A percentile compares a stretch with the other conserved stretches of the same genome.
These are phyloP conservation scores for Varanus komodoensis DNA, from an alignment of 2,113 vertebrate genomes.

Conservation along the genomic window DNA sequence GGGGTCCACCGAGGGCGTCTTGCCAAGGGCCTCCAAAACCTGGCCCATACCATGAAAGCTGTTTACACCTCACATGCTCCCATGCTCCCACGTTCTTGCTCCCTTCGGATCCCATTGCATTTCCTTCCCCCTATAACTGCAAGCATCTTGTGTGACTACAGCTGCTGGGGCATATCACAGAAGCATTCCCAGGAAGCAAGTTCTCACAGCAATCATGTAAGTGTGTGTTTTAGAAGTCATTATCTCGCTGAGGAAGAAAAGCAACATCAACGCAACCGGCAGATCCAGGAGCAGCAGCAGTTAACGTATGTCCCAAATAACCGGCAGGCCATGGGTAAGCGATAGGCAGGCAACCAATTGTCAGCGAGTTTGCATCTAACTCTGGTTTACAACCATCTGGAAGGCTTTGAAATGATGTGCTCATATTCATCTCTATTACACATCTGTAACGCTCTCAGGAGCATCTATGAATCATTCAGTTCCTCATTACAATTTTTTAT, in stretches of 20 bases:
- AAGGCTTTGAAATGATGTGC: slow-evolving; percentile 12
- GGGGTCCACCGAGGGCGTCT: too few species aligned
- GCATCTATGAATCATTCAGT: slow-evolving; percentile 15
- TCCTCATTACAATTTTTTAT: background rate
- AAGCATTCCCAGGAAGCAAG: background rate
- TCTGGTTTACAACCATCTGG: slow-evolving; percentile 27
- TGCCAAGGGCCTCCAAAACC: too few species aligned
- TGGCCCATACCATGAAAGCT: too few species aligned
- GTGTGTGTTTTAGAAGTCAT: background rate
- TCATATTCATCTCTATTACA: slow-evolving; percentile 35
- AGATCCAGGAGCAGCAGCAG: background rate
- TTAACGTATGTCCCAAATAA: background rate
- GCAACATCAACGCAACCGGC: background rate
- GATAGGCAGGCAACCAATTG: slow-evolving; percentile 16
- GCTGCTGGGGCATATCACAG: background rate
- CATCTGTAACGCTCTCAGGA: slow-evolving; percentile 16
- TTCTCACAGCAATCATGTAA: background rate
- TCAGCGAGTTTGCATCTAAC: background rate
- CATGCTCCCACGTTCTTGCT: background rate
- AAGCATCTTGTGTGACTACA: background rate
- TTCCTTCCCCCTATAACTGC: background rate
- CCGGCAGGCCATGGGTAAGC: background rate
- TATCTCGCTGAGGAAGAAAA: background rate
- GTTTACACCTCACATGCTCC: background rate
- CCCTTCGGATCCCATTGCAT: background rate